phyloP scores from a whole-genome alignment of 2,113 vertebrate species.

The Ornithorhynchus anatinus region DNA sequence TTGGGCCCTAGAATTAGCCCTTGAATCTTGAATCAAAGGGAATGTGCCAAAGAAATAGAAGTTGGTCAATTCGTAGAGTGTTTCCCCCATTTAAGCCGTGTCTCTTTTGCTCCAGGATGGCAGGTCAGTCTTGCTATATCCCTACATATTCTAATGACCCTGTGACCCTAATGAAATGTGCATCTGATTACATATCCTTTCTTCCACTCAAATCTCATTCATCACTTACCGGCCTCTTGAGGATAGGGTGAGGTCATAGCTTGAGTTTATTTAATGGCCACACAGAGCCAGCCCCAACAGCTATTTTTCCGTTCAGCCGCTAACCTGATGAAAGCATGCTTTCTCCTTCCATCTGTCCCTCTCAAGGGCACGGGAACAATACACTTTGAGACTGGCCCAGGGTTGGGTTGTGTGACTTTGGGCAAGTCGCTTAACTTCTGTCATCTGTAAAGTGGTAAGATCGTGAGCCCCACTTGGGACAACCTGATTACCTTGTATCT shows the following conservation, averaged over 20 bases:
- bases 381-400: not conserved
- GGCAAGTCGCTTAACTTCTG: no score
- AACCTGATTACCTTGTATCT: no score
- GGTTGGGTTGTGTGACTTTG: not conserved
- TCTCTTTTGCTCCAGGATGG: no score
- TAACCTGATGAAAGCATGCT: conserved; percentile 32
- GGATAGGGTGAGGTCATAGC: conserved; percentile 55
- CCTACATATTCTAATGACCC: not conserved
- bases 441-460: no score
- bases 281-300: conserved; percentile 35
- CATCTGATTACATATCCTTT: not conserved
- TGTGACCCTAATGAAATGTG: not conserved
- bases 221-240: conserved; percentile 12
- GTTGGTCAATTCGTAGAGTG: no score
- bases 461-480: no score
- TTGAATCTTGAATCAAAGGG: no score
- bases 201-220: conserved; percentile 32
- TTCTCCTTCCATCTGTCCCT: conserved; percentile 6
- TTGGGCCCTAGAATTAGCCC: no score
- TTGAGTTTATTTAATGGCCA: conserved; percentile 36
- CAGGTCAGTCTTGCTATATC: no score
- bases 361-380: not conserved
- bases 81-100: no score
- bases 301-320: conserved; percentile 41
- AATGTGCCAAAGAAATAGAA: no score